Percentiles rank a stretch among this genome's conserved stretches.
Evolutionary conservation across 30 jellyfish, hydroid and myxozoan genomes (phyloP).

Genomic region (Chironex yamaguchii): DNA sequence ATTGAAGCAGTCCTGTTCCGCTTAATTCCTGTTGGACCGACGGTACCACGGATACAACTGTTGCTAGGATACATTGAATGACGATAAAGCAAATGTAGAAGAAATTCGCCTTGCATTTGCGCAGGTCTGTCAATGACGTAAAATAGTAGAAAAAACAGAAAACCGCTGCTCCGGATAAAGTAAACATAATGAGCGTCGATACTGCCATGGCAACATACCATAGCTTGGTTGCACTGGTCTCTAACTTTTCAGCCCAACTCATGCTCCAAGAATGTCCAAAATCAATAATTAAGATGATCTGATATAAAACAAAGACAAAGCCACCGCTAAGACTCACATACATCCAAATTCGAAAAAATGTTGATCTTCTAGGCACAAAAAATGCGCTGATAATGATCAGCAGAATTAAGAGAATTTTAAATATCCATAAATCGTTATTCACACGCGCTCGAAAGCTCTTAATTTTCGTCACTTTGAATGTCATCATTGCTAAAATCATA

Average conservation of each 20-base stretch:
- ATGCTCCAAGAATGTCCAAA: slow-evolving; percentile 99
- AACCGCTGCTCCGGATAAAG: slow-evolving; percentile 81
- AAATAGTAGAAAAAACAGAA: slow-evolving; percentile 69
- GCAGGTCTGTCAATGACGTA: slow-evolving; percentile 74
- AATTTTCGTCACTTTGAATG: slow-evolving; percentile 74
- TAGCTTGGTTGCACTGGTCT: slow-evolving; percentile 78
- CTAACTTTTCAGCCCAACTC: slow-evolving; percentile 97
- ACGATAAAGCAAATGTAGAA: slow-evolving; percentile 89
- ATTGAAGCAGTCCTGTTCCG: slow-evolving; percentile 97
- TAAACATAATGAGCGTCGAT: slow-evolving; percentile 85
- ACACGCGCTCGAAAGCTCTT: slow-evolving; percentile 91
- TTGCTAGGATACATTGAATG: slow-evolving; percentile 90
- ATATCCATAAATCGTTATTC: slow-evolving; percentile 92
- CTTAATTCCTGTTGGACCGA: slow-evolving; percentile 96
- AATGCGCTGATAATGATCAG: slow-evolving; percentile 70
- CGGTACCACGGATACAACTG: slow-evolving; percentile 89
- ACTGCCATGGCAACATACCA: slow-evolving; percentile 96
- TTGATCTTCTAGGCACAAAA: slow-evolving; percentile 83
- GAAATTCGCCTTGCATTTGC: slow-evolving; percentile 89
- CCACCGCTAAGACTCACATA: slow-evolving; percentile 92
- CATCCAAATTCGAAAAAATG: slow-evolving; percentile 97
- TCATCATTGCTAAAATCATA: slow-evolving; percentile 74
- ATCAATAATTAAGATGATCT: slow-evolving; percentile 87
- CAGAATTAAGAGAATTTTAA: slow-evolving; percentile 65
- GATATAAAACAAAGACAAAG: slow-evolving; percentile 86